Conservation (phyloP, 2,797 vertebrate species). For the Kryptopterus vitreolus region DNA sequence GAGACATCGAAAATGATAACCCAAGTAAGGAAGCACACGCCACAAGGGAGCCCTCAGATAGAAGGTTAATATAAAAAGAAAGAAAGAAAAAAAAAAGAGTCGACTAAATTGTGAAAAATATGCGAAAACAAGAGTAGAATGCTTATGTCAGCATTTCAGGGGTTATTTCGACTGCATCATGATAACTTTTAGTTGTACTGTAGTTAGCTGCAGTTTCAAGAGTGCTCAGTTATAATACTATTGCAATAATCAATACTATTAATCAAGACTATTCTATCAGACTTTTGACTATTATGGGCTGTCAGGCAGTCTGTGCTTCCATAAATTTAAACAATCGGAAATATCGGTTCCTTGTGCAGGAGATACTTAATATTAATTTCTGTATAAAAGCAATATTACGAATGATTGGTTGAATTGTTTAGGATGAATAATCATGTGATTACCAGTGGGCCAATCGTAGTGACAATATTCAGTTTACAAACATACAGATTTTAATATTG, state of each 20-base stretch:
- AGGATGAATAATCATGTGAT: background rate
- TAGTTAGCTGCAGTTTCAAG: background rate
- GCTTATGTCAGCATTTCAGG: background rate
- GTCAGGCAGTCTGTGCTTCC: background rate
- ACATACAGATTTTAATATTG: background rate
- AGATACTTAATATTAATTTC: background rate
- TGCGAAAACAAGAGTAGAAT: background rate
- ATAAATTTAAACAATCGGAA: background rate
- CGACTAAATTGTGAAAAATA: background rate
- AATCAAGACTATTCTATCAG: background rate
- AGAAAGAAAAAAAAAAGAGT: too few species aligned
- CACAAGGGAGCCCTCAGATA: background rate
- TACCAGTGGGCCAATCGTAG: background rate
- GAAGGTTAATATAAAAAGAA: too few species aligned
- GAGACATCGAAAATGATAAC: background rate
- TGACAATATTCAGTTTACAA: background rate
- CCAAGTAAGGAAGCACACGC: background rate
- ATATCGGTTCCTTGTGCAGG: background rate
- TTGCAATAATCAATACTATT: too few species aligned
- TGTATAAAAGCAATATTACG: background rate
- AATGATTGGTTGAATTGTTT: background rate
- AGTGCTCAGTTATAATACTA: background rate
- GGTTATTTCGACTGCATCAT: background rate
- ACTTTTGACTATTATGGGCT: background rate
- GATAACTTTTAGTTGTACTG: background rate